Percentiles rank a stretch among this genome's conserved stretches.
Conservation (phyloP, 2,888 invertebrate genomes). For the Vesta saturnalis region DNA sequence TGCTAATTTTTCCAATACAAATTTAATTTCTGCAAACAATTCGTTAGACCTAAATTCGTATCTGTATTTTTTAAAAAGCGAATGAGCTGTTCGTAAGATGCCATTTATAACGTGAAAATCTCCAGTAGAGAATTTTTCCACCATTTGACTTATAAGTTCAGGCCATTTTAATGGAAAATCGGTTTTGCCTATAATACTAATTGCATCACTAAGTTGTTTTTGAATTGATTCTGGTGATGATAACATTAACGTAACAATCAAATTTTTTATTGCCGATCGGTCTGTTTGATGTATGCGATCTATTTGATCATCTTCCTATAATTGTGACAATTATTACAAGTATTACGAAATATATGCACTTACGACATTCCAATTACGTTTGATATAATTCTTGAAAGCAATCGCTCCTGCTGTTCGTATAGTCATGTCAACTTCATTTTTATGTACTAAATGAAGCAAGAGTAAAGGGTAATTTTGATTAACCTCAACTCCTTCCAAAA, state of each 20-base stretch:
- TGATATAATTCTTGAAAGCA: constrained; percentile 96
- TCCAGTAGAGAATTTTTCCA: constrained; percentile 88
- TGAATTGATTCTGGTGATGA: constrained; percentile 91
- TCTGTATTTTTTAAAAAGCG: constrained; percentile 94
- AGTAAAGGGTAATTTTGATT: constrained; percentile 92
- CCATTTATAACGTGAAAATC: constrained; percentile 97
- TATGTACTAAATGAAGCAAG: constrained; percentile 86
- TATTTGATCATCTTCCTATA: constrained; percentile 73
- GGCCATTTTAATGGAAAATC: constrained; percentile 99
- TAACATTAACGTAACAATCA: constrained; percentile 93
- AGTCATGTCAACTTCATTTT: constrained; percentile 80
- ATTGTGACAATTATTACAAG: too few species aligned
- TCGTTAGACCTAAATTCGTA: constrained; percentile 95
- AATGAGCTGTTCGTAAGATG: constrained; percentile 93
- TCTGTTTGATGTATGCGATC: constrained; percentile 86
- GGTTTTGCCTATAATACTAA: constrained; percentile 94
- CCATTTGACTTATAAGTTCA: constrained; percentile 91
- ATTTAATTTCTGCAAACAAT: constrained; percentile 97
- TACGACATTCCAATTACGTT: constrained; percentile 93
- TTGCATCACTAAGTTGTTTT: constrained; percentile 94
- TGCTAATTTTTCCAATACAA: constrained; percentile 93
- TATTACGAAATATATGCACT: constrained; percentile 56
- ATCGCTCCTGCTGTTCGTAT: constrained; percentile 92
- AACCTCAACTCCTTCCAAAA: constrained; percentile 87
- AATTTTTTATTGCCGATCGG: constrained; percentile 80